Conservation (phyloP, 2,888 invertebrate genomes). For the Cistogaster globosa region DNA sequence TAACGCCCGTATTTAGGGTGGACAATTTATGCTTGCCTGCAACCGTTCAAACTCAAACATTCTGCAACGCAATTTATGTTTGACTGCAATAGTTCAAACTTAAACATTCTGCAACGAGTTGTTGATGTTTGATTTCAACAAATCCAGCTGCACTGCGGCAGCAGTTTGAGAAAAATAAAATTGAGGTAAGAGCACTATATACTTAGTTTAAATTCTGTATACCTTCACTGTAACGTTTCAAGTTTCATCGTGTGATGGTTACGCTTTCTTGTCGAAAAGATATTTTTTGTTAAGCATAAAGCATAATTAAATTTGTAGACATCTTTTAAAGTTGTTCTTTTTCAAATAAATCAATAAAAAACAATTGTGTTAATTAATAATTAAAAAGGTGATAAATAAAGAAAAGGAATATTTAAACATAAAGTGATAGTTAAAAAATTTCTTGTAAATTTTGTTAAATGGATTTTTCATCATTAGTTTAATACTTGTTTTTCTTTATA, state of each 20-base stretch:
- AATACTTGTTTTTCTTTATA: no score
- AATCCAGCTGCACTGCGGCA: not conserved
- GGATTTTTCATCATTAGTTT: not conserved
- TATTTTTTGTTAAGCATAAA: conserved; percentile 20
- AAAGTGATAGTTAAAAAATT: not conserved
- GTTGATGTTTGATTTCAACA: conserved; percentile 15
- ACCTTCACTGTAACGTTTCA: conserved; percentile 66
- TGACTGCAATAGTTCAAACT: conserved; percentile 12
- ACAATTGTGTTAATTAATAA: conserved; percentile 18
- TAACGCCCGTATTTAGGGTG: no score
- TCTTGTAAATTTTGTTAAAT: not conserved
- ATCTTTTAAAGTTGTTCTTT: not conserved
- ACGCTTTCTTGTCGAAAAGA: conserved; percentile 39
- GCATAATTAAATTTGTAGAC: conserved; percentile 14
- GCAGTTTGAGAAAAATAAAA: not conserved
- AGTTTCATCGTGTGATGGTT: conserved; percentile 69
- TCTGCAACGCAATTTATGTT: no score
- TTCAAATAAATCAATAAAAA: conserved; percentile 22
- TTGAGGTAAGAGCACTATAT: conserved; percentile 1
- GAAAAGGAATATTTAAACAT: not conserved
- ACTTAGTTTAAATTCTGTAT: conserved; percentile 52
- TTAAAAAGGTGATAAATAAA: conserved; percentile 42
- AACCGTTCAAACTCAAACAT: no score
- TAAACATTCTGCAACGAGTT: not conserved
- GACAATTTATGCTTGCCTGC: no score